These are phyloP conservation scores for Cremastinae sp. DNA, from an alignment of 2,888 invertebrate genomes.

Conservation along the genomic window DNA sequence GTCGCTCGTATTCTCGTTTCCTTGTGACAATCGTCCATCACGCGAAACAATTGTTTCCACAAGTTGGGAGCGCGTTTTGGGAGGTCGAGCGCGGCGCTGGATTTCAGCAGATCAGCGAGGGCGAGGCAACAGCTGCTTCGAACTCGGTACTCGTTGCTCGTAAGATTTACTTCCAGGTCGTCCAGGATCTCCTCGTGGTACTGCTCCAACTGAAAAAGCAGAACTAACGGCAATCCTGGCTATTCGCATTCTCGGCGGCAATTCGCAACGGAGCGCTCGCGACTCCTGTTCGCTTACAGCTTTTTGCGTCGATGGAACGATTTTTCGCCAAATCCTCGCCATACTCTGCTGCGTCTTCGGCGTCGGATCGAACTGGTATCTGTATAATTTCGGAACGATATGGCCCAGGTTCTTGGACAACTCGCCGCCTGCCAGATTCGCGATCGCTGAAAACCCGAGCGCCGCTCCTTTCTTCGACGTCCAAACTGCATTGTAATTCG, in stretches of 20 bases:
- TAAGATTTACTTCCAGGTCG: slow-evolving; percentile 91
- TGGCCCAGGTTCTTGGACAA: slow-evolving; percentile 90
- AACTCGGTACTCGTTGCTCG: slow-evolving; percentile 92
- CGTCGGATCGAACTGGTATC: slow-evolving; percentile 95
- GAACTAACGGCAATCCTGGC: slow-evolving; percentile 55
- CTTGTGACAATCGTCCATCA: slow-evolving; percentile 97
- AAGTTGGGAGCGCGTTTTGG: slow-evolving; percentile 82
- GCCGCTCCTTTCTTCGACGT: slow-evolving; percentile 97
- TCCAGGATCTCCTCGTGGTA: slow-evolving; percentile 90
- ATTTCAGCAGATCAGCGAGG: slow-evolving; percentile 88
- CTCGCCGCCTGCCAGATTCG: slow-evolving; percentile 91
- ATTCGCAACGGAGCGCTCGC: slow-evolving; percentile 27
- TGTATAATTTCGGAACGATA: slow-evolving; percentile 93
- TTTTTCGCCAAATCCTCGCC: slow-evolving; percentile 95
- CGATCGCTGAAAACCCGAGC: slow-evolving; percentile 94
- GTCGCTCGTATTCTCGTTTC: slow-evolving; percentile 89
- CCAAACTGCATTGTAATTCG: slow-evolving; percentile 97
- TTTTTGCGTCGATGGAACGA: slow-evolving; percentile 92
- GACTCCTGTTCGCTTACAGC: slow-evolving; percentile 83
- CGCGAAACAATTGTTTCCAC: slow-evolving; percentile 92
- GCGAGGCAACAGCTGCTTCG: slow-evolving; percentile 95
- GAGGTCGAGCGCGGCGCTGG: slow-evolving; percentile 77
- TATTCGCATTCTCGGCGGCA: slow-evolving; percentile 33
- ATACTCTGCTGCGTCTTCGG: slow-evolving; percentile 95
- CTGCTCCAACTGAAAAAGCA: slow-evolving; percentile 85